Conservation (phyloP, 2,888 invertebrate genomes). For the Chrysolina oricalcia region DNA sequence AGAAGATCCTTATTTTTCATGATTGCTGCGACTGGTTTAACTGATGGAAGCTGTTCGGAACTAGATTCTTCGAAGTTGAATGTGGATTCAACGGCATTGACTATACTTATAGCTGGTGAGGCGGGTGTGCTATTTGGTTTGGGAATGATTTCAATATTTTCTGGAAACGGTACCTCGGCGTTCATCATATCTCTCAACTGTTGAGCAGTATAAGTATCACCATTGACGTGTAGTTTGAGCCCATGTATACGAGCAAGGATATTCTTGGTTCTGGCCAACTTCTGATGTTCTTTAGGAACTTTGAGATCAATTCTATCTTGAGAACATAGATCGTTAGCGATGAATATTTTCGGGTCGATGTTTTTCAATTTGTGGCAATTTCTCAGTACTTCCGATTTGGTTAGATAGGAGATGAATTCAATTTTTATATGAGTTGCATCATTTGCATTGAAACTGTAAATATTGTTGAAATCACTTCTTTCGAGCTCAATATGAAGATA, state of each 20-base stretch:
- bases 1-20: background rate
- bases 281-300: background rate
- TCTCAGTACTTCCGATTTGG: background rate
- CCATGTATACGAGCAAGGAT: background rate
- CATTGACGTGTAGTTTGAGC: background rate
- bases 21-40: background rate
- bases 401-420: background rate
- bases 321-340: background rate
- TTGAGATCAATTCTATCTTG: background rate
- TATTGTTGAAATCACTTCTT: background rate
- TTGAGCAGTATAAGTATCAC: background rate
- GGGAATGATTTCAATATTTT: background rate
- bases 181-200: background rate
- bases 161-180: background rate
- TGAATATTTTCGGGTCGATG: background rate
- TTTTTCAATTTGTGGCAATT: background rate
- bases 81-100: background rate
- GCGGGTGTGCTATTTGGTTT: background rate
- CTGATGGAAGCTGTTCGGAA: background rate
- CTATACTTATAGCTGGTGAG: background rate
- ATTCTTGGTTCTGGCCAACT: background rate
- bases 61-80: slow-evolving; percentile 2
- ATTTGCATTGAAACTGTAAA: background rate
- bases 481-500: background rate
- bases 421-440: background rate